Evolutionary conservation across 2,797 vertebrate genomes (phyloP).

Genomic region (Anabas testudineus): DNA sequence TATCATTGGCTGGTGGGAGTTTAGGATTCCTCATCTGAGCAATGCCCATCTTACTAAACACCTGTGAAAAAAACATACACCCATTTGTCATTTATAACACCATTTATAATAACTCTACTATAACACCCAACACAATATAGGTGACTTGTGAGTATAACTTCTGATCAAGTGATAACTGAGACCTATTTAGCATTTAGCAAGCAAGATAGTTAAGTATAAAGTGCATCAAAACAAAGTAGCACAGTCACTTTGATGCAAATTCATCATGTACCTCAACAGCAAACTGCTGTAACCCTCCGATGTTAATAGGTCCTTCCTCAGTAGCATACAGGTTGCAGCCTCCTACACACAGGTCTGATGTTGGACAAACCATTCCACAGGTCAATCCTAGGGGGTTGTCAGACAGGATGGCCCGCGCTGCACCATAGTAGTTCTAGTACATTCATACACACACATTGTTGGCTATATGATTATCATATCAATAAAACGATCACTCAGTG

Average conservation of each 20-base stretch:
- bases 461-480: no score
- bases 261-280: conserved; percentile 93
- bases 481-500: background rate
- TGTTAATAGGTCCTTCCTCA: conserved; percentile 97
- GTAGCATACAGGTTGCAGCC: conserved; percentile 94
- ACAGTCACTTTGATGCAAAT: no score
- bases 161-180: no score
- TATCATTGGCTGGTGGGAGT: conserved; percentile 84
- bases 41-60: conserved; percentile 95
- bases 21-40: conserved; percentile 90
- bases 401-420: conserved; percentile 92
- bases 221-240: no score
- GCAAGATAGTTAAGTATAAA: no score
- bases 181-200: no score
- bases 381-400: conserved; percentile 97
- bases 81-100: no score
- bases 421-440: conserved; percentile 88
- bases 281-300: conserved; percentile 96
- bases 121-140: background rate
- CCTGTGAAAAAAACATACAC: conserved; percentile 72
- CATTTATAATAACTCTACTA: background rate
- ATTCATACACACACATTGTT: conserved; percentile 15
- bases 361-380: conserved; percentile 96
- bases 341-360: conserved; percentile 95
- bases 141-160: no score